Base-by-base conservation (phyloP, 1,140 invertebrate genomes). In the Cepaea nemoralis region DNA sequence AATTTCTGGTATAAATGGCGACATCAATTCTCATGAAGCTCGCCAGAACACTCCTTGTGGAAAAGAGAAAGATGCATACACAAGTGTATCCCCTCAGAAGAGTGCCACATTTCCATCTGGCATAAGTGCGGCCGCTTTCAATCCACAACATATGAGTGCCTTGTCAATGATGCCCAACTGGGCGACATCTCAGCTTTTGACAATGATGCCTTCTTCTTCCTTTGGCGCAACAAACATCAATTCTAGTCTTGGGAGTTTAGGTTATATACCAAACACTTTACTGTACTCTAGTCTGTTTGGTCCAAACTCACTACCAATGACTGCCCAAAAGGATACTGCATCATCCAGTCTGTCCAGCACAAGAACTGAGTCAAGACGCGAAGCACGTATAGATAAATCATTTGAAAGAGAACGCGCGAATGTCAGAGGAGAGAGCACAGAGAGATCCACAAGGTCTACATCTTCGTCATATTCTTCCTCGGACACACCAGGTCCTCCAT, bases 281-380 rank as follows among this genome's bases (percentile, higher is more conserved):
- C 70, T 83, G n/a, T 81, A 73, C 37, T 77, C 79, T 37, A 78
- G 74, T 59, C 75, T 85, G 39, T 78, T 83, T 76, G 67, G 76
- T 22, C n/a, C 77, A 16, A 69, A 6, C 10, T n/a, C 37, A 0
- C 14, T 77, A 22, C 8, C 39, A n/a, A 3, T 16, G 0, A 8
- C 14, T 31, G 77, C 14, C n/a, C 24, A 69, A n/a, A 79, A 69
- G 39, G 77, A 69, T 33, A n/a, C 27, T 14, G 48, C 75, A 27
- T 5, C 2, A 8, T 76, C 48, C 24, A 63, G 27, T 40, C 35
- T 67, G 6, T 5, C 40, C 10, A 67, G 48, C 27, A 69, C 63
- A 6, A 67, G 77, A 45, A 59, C 42, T 50, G 63, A 79, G 40
- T 79, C 77, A 0, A 79, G 77, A 48, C 35, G 77, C 45, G 77